Evolutionary conservation across 2,113 vertebrate species (phyloP).

Genomic region (Polyodon spathula): DNA sequence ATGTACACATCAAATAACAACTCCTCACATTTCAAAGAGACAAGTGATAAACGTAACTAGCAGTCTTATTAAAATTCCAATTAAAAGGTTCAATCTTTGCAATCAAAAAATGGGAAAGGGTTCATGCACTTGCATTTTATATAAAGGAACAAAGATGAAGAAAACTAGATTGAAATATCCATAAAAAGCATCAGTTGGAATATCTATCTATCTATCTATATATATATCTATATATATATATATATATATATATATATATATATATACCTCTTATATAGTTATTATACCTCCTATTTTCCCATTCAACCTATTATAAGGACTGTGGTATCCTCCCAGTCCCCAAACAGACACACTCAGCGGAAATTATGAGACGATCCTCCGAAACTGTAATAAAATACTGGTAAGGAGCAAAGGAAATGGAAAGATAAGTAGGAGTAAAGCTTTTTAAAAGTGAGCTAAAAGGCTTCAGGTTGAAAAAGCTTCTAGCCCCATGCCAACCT

Average conservation of each 20-base stretch:
- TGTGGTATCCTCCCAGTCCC: not conserved
- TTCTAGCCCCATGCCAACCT: not conserved
- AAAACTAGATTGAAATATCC: too few relatives aligned
- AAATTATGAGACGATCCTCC: not conserved
- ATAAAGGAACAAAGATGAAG: too few relatives aligned
- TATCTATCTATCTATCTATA: too few relatives aligned
- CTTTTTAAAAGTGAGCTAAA: not conserved
- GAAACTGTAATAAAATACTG: slow-evolving; percentile 25
- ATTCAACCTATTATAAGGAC: slow-evolving; percentile 25
- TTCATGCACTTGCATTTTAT: too few relatives aligned
- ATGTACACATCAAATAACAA: not conserved
- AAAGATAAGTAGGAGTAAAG: slow-evolving; percentile 17
- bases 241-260: too few relatives aligned
- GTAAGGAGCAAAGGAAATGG: slow-evolving; percentile 38
- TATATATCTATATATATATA: too few relatives aligned
- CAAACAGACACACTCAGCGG: not conserved
- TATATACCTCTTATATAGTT: too few relatives aligned
- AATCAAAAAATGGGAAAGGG: too few relatives aligned
- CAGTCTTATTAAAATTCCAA: too few relatives aligned
- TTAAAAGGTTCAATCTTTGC: too few relatives aligned
- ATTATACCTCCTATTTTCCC: slow-evolving; percentile 24
- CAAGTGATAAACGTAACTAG: not conserved
- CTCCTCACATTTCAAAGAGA: not conserved
- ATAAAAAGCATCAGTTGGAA: too few relatives aligned
- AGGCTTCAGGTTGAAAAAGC: not conserved